Base-by-base conservation (phyloP, 2,113 vertebrate genomes). In the Proteles cristata region DNA sequence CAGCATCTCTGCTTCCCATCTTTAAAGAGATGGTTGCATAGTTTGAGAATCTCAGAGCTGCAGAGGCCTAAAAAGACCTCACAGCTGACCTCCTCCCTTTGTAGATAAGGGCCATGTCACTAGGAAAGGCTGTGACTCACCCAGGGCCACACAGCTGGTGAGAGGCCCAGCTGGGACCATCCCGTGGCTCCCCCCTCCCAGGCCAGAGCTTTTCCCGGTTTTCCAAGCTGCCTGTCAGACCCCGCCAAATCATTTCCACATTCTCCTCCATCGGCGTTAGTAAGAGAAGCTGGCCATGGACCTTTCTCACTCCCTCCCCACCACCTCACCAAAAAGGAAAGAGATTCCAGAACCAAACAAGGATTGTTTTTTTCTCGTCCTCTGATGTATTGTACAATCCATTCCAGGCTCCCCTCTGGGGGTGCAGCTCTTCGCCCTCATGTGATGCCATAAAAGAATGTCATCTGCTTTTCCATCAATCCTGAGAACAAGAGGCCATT, bases 1-100 rank as follows among this genome's bases (percentile, higher is more conserved):
- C 97, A 96, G 63, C 86, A 77, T 89, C 93, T 89, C 73, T 50
- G 82, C 48, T 89, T 80, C 77, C 90, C 88, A 58, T 96, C 96
- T 96, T 79, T 90, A 96, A 94, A 95, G 95, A 83, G 88, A 88
- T 65, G 88, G 88, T 84, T 77, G n/a, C 65, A 63, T 55, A 33
- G 12, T 76, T 45, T 48, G 58, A 93, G 95, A 90, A 43, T 85
- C 68, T 43, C 21, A 26, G 86, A 68, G 71, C 92, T 43, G 71
- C 69, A 68, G 50, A 55, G 81, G 21, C 50, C 92, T 81, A 33
- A 11, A 8, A 96, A 87, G 68, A 35, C 74, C 76, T 93, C 82
- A 28, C 39, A 10, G 26, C 71, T 79, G 68, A 68, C 73, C 82
- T 79, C 90, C 28, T 84, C 21, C 58, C 73, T 95, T 77, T 25